phyloP scores from a whole-genome alignment of 1,140 invertebrate genomes.

The Tyrophagus putrescentiae region DNA sequence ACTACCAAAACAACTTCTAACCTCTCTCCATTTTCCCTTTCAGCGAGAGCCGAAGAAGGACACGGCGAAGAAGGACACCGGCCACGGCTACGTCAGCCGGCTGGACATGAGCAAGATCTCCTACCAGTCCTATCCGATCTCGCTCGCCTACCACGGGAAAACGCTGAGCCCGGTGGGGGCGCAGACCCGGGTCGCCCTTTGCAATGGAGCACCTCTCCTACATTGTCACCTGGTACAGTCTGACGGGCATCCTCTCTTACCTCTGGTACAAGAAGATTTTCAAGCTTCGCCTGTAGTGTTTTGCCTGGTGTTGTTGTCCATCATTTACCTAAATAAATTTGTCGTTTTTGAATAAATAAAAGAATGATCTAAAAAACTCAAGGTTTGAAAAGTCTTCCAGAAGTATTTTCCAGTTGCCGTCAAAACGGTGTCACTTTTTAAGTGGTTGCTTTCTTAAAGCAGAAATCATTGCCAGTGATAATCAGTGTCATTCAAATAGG shows the following conservation, averaged over 20 bases:
- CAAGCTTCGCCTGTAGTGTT: neutral
- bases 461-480: too few relatives aligned
- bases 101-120: slow-evolving; percentile 70
- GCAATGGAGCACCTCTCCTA: slow-evolving; percentile 89
- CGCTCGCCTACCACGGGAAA: slow-evolving; percentile 32
- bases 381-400: too few relatives aligned
- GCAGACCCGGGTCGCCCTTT: slow-evolving; percentile 66
- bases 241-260: slow-evolving; percentile 2
- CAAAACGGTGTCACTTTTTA: too few relatives aligned
- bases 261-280: slow-evolving; percentile 21
- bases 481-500: too few relatives aligned
- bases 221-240: slow-evolving; percentile 60
- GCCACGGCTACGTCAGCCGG: slow-evolving; percentile 33
- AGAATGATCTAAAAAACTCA: too few relatives aligned
- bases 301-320: too few relatives aligned
- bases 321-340: neutral
- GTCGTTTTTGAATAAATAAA: too few relatives aligned
- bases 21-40: slow-evolving; percentile 24
- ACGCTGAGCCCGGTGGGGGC: slow-evolving; percentile 67
- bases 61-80: slow-evolving; percentile 48
- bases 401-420: too few relatives aligned
- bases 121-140: slow-evolving; percentile 27
- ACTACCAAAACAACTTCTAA: too few relatives aligned
- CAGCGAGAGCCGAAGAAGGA: slow-evolving; percentile 54
- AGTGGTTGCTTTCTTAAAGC: too few relatives aligned